These are phyloP conservation scores for Azorinus chamasolen DNA, from an alignment of 2,888 invertebrate species.

Conservation along the genomic window DNA sequence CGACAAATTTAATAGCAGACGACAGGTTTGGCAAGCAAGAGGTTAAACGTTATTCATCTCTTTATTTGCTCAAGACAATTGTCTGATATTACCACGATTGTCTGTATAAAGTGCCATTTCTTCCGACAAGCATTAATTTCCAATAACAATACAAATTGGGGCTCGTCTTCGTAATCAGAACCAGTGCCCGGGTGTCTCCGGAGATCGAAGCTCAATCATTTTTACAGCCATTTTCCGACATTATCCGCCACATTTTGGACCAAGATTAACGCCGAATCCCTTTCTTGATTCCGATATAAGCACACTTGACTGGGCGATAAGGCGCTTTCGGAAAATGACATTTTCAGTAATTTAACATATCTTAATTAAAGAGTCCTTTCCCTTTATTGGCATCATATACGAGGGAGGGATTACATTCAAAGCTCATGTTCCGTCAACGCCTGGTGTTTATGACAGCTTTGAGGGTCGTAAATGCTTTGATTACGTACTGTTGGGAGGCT, in stretches of 20 bases:
- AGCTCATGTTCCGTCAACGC: background rate
- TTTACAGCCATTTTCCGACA: slow-evolving; percentile 35
- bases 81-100: slow-evolving; percentile 16
- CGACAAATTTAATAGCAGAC: no score
- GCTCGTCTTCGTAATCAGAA: slow-evolving; percentile 36
- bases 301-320: slow-evolving; percentile 34
- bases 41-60: no score
- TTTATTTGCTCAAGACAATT: slow-evolving; percentile 18
- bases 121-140: slow-evolving; percentile 52
- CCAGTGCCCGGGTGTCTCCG: background rate
- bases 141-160: slow-evolving; percentile 58
- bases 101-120: slow-evolving; percentile 17
- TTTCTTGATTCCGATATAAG: slow-evolving; percentile 33
- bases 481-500: no score
- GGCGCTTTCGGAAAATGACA: slow-evolving; percentile 6
- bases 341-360: slow-evolving; percentile 18
- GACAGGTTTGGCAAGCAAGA: no score
- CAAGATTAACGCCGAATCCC: slow-evolving; percentile 9
- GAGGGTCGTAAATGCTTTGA: background rate
- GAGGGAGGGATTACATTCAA: slow-evolving; percentile 1
- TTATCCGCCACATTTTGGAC: no score
- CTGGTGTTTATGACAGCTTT: background rate
- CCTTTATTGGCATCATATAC: slow-evolving; percentile 29
- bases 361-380: slow-evolving; percentile 19
- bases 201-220: slow-evolving; percentile 43